Conservation (phyloP, 2,113 vertebrate species). For the Anseranas semipalmata region DNA sequence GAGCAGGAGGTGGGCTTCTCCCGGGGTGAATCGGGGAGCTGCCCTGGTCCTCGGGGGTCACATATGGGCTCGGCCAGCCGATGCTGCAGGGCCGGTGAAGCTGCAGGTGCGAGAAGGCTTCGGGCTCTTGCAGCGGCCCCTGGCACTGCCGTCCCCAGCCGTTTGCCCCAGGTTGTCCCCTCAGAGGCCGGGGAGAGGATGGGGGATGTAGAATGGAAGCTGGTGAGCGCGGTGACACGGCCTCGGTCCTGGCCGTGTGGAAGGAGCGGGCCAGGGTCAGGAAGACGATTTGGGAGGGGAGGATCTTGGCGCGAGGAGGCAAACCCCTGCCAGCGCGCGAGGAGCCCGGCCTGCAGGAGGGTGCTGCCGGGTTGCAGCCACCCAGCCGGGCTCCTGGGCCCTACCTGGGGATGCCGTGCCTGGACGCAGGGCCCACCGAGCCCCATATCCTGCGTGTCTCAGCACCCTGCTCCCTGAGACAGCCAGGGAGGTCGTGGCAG, state of each 20-base stretch:
- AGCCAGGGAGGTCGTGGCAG: neutral
- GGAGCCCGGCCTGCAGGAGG: neutral
- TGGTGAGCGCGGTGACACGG: too few species aligned
- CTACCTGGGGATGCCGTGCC: neutral
- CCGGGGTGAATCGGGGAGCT: neutral
- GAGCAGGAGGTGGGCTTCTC: neutral
- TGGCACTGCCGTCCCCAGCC: neutral
- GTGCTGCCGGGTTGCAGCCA: too few species aligned
- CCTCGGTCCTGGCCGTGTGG: neutral
- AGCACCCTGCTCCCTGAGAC: too few species aligned
- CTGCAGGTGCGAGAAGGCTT: neutral
- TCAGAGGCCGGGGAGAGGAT: neutral
- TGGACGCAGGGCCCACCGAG: fast-evolving
- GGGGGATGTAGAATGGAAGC: neutral
- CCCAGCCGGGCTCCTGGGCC: too few species aligned
- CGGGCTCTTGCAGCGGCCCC: too few species aligned
- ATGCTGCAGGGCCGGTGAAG: neutral
- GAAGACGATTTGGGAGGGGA: neutral
- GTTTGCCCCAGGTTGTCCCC: neutral
- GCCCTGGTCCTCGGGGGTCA: neutral
- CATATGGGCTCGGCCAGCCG: neutral
- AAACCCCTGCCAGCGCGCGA: neutral
- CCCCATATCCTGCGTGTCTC: too few species aligned
- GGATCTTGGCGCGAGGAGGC: neutral
- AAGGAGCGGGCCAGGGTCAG: neutral